A percentile compares a stretch with the other conserved stretches of the same genome.
These are phyloP conservation scores for Axea sp. DNA, from an alignment of 2,888 invertebrate genomes.

Conservation along the genomic window DNA sequence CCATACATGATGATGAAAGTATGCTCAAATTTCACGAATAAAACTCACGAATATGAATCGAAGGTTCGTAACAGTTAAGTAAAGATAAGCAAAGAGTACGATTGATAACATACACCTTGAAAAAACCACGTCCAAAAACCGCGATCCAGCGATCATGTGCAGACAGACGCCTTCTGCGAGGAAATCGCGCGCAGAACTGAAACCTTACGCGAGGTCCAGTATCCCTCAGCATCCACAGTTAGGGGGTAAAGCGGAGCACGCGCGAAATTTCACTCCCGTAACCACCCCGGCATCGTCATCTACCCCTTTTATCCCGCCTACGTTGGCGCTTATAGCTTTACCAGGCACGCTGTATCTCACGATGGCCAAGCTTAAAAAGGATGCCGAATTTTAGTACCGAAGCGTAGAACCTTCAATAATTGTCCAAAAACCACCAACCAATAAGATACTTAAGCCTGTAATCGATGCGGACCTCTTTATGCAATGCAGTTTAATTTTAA, in stretches of 20 bases:
- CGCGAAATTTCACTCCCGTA: slow-evolving; percentile 75
- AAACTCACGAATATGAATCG: slow-evolving; percentile 43
- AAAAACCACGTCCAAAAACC: slow-evolving; percentile 34
- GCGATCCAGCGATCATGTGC: slow-evolving; percentile 53
- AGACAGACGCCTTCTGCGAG: slow-evolving; percentile 72
- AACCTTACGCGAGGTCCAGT: slow-evolving; percentile 76
- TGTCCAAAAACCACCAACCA: slow-evolving; percentile 6
- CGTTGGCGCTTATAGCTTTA: slow-evolving; percentile 51
- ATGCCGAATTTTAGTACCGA: slow-evolving; percentile 40
- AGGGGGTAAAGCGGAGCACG: slow-evolving; percentile 74
- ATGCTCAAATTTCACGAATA: slow-evolving; percentile 60
- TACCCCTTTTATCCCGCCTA: slow-evolving; percentile 61
- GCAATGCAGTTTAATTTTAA: no score
- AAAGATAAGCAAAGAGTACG: slow-evolving; percentile 10
- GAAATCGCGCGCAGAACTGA: slow-evolving; percentile 78
- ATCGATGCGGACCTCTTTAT: no score
- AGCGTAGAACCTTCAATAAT: slow-evolving; percentile 27
- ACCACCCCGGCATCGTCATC: slow-evolving; percentile 59
- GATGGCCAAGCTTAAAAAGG: slow-evolving; percentile 63
- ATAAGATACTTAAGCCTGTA: neutral
- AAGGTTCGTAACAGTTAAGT: slow-evolving; percentile 5
- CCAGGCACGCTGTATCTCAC: slow-evolving; percentile 49
- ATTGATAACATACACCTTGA: slow-evolving; percentile 37
- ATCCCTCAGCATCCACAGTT: slow-evolving; percentile 76
- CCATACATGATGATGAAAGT: slow-evolving; percentile 66